phyloP scores from a whole-genome alignment of 2,797 vertebrate genomes.

The Helicolenus hilgendorfi region DNA sequence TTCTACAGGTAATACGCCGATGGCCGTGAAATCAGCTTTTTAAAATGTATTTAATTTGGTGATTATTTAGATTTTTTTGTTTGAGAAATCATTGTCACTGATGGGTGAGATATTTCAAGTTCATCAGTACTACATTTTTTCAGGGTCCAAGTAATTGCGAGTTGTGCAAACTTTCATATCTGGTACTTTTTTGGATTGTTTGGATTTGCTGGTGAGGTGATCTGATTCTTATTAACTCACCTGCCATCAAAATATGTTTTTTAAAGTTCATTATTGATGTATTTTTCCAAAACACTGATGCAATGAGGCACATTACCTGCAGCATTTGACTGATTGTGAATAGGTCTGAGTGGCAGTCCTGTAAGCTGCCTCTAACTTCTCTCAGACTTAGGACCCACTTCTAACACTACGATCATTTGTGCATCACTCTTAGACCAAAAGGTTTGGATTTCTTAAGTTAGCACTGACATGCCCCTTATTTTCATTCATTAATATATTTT shows the following conservation, averaged over 20 bases:
- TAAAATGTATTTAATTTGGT: not conserved
- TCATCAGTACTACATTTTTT: not conserved
- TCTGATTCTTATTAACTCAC: not conserved
- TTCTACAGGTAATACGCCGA: not conserved
- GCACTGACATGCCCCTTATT: not conserved
- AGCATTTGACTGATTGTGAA: not conserved
- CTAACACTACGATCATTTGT: not conserved
- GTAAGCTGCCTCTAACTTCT: not conserved
- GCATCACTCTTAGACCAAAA: not conserved
- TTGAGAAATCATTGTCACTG: not conserved
- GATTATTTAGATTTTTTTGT: not conserved
- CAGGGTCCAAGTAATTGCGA: not conserved
- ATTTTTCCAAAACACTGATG: not conserved
- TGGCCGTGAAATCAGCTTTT: not conserved
- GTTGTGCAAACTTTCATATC: not conserved
- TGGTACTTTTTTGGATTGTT: not conserved
- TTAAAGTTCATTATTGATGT: not conserved
- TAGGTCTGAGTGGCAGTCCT: not conserved
- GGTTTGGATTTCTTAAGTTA: not conserved
- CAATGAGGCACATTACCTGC: not conserved
- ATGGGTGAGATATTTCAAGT: not conserved
- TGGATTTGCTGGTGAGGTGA: not conserved
- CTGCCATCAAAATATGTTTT: not conserved
- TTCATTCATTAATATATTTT: not conserved
- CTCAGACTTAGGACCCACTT: not conserved